phyloP scores from a whole-genome alignment of 2,888 invertebrate species.

The Rhogogaster chlorosoma region DNA sequence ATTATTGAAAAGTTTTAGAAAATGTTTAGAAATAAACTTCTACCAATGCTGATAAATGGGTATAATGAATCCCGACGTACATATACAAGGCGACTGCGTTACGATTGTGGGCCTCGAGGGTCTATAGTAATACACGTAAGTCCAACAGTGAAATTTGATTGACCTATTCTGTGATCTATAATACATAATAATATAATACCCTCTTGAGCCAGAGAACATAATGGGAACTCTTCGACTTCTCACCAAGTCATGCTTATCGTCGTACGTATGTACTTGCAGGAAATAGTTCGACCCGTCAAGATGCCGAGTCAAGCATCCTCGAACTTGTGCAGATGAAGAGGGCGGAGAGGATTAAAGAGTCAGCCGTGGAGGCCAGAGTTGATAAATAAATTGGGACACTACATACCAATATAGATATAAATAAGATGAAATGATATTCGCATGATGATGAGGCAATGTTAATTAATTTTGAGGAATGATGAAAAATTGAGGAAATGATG shows the following conservation, averaged over 20 bases:
- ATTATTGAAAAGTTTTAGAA: background rate
- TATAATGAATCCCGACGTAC: background rate
- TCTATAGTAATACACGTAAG: background rate
- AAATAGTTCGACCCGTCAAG: slow-evolving; percentile 30
- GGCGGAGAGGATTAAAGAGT: slow-evolving; percentile 9
- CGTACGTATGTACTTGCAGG: slow-evolving; percentile 8
- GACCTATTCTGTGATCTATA: slow-evolving; percentile 51
- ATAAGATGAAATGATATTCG: background rate
- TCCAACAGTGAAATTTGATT: slow-evolving; percentile 43
- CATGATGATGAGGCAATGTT: no score
- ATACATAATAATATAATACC: slow-evolving; percentile 51
- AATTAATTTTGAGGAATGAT: no score
- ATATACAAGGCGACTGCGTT: background rate
- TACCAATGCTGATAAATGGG: background rate
- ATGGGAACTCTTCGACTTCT: slow-evolving; percentile 35
- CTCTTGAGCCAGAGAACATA: slow-evolving; percentile 35
- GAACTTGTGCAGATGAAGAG: slow-evolving; percentile 3
- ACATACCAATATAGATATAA: background rate
- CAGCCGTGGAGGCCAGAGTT: background rate
- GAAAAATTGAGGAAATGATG: no score
- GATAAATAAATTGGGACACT: slow-evolving; percentile 11
- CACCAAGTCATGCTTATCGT: slow-evolving; percentile 43
- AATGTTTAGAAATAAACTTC: background rate
- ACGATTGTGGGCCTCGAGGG: background rate
- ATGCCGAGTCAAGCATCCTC: slow-evolving; percentile 37